Evolutionary conservation across 2,113 vertebrate genomes (phyloP).

Genomic region (Eupsittula cactorum): DNA sequence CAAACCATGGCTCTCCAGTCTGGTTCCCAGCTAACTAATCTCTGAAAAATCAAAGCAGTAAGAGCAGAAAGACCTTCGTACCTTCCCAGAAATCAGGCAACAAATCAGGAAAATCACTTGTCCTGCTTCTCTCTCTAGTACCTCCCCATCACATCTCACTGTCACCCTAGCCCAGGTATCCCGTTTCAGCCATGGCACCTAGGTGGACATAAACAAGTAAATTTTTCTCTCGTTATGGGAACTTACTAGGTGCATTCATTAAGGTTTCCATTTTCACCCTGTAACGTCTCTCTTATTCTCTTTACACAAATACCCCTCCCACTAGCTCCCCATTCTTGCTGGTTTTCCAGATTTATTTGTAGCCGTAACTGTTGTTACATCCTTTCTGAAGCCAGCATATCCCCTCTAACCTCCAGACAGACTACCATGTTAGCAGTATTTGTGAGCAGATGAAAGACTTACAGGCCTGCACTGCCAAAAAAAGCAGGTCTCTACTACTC

Average conservation of each 20-base stretch:
- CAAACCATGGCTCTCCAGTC: not conserved
- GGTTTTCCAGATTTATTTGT: not conserved
- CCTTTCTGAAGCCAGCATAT: not conserved
- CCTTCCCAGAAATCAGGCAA: not conserved
- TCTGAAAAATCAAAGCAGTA: not conserved
- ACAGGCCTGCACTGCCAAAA: not conserved
- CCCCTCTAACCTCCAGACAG: not conserved
- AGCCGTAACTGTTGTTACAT: not conserved
- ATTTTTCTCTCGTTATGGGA: not conserved
- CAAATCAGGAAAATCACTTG: not conserved
- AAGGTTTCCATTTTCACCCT: not conserved
- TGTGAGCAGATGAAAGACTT: not conserved
- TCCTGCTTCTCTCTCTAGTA: not conserved
- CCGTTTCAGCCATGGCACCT: not conserved
- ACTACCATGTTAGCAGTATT: not conserved
- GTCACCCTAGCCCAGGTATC: not conserved
- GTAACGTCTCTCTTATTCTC: not conserved
- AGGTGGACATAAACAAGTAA: rapidly evolving
- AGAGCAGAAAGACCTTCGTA: not conserved
- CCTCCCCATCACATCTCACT: not conserved
- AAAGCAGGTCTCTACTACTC: not conserved
- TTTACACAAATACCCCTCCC: not conserved
- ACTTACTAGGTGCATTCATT: rapidly evolving
- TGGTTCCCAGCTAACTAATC: not conserved
- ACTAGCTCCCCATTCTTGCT: not conserved